These are phyloP conservation scores for Arizona elegans DNA, from an alignment of 2,113 vertebrate genomes.

Conservation along the genomic window DNA sequence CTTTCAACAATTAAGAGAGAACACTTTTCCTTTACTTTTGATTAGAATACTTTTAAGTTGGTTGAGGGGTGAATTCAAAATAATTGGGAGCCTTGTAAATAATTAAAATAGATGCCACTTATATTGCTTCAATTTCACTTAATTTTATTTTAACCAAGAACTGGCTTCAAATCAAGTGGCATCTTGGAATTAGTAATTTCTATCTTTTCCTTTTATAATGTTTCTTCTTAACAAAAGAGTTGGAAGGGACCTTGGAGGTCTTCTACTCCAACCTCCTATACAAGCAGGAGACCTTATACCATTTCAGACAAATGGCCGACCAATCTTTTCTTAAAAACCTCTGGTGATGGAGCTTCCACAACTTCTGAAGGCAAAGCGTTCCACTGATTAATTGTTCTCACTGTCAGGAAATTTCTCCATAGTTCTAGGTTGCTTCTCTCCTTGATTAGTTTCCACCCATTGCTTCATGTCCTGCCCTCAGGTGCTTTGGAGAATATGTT, in stretches of 20 bases:
- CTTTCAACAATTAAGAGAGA: conserved; percentile 7
- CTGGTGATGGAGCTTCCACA: neutral
- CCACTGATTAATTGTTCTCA: neutral
- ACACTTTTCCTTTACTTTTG: conserved; percentile 13
- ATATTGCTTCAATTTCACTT: conserved; percentile 17
- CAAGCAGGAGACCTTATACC: no score
- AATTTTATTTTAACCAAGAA: neutral
- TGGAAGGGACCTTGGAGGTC: neutral
- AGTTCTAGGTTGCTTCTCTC: neutral
- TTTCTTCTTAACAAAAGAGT: neutral
- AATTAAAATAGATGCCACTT: conserved; percentile 1
- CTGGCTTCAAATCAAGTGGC: neutral
- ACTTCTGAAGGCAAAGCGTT: neutral
- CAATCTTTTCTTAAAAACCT: neutral
- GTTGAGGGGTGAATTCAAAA: conserved; percentile 7
- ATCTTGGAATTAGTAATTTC: neutral
- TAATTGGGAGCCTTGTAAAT: conserved; percentile 6
- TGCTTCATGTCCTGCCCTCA: neutral
- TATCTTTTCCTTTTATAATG: neutral
- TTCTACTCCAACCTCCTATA: neutral
- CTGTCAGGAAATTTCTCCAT: neutral
- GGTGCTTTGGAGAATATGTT: neutral
- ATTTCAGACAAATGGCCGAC: neutral
- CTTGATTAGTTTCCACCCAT: neutral
- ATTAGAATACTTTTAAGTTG: conserved; percentile 17